A percentile compares a stretch with the other conserved stretches of the same genome.
Evolutionary conservation across 2,797 vertebrate genomes (phyloP).

Genomic region (Eulemur coronatus): DNA sequence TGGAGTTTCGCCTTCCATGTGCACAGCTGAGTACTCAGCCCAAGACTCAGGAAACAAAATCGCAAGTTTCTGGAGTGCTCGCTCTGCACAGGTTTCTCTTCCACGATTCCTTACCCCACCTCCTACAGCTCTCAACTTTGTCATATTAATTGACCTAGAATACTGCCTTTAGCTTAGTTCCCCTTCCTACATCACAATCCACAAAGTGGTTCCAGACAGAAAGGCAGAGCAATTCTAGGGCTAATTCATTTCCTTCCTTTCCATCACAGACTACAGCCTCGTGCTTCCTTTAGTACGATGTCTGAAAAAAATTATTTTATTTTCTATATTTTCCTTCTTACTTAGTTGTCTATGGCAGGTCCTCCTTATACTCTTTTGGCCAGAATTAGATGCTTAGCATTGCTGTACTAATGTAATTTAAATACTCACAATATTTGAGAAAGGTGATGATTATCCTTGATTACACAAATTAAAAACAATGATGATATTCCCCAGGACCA

Average conservation of each 20-base stretch:
- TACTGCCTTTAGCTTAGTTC: too few relatives aligned
- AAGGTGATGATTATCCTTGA: not conserved
- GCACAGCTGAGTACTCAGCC: not conserved
- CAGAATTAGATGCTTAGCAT: not conserved
- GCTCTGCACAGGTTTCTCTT: not conserved
- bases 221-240: not conserved
- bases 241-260: not conserved
- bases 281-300: not conserved
- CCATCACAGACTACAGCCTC: not conserved
- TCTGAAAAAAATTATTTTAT: not conserved
- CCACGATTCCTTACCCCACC: not conserved
- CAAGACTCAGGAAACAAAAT: not conserved
- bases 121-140: not conserved
- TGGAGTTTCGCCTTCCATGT: not conserved
- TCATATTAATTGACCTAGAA: not conserved
- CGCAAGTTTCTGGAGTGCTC: not conserved
- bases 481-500: not conserved
- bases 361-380: not conserved
- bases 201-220: not conserved
- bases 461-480: not conserved
- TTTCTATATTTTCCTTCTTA: not conserved
- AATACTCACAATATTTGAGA: not conserved
- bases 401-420: not conserved
- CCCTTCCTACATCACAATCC: not conserved
- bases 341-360: not conserved